phyloP scores from a whole-genome alignment of 2,113 vertebrate genomes.

The Thamnophis sirtalis region DNA sequence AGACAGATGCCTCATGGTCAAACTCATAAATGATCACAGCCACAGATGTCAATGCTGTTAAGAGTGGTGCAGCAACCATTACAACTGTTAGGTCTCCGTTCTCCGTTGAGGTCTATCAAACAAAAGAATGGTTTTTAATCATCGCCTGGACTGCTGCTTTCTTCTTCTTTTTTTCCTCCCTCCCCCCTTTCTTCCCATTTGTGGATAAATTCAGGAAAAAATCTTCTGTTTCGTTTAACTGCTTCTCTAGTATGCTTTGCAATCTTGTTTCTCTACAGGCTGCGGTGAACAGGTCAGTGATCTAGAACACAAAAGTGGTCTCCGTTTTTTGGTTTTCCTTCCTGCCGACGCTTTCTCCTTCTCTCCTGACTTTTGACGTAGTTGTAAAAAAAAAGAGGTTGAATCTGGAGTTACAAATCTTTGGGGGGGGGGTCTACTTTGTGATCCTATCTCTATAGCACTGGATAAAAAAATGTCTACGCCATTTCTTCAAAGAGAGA shows the following conservation, averaged over 20 bases:
- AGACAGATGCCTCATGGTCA: background rate
- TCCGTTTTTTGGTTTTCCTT: slow-evolving; percentile 63
- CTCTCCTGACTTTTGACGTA: slow-evolving; percentile 80
- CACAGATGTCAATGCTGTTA: slow-evolving; percentile 63
- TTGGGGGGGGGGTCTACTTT: slow-evolving; percentile 75
- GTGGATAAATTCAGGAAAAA: slow-evolving; percentile 69
- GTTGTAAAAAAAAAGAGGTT: slow-evolving; percentile 75
- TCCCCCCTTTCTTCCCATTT: slow-evolving; percentile 52
- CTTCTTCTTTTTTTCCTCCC: slow-evolving; percentile 41
- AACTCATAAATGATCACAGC: slow-evolving; percentile 10
- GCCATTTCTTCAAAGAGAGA: slow-evolving; percentile 74
- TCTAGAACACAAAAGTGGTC: slow-evolving; percentile 73
- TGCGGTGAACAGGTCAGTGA: slow-evolving; percentile 68
- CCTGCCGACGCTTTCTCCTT: slow-evolving; percentile 58
- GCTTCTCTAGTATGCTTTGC: slow-evolving; percentile 71
- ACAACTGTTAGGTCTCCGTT: slow-evolving; percentile 51
- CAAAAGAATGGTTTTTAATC: slow-evolving; percentile 49
- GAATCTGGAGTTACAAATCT: slow-evolving; percentile 74
- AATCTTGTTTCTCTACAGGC: slow-evolving; percentile 65
- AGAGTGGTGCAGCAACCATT: background rate
- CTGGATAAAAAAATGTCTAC: slow-evolving; percentile 80
- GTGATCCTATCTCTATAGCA: slow-evolving; percentile 79
- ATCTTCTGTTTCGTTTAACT: slow-evolving; percentile 68
- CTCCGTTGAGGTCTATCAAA: slow-evolving; percentile 66
- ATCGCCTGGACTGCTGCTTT: background rate